Evolutionary conservation across 2,888 invertebrate species (phyloP).

Genomic region (Agonum fuliginosum): DNA sequence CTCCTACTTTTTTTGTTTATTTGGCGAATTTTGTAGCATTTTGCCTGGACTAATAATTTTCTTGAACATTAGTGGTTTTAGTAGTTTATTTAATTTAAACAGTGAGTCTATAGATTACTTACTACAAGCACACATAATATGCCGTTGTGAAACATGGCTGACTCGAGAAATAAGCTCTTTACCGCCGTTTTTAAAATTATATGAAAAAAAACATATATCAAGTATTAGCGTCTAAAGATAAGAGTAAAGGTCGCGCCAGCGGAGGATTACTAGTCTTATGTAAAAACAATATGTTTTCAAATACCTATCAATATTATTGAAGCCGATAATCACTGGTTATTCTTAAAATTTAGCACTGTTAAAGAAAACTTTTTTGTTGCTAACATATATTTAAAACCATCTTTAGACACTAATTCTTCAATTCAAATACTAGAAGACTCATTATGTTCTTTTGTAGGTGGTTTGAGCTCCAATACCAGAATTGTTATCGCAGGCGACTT

Average conservation of each 20-base stretch:
- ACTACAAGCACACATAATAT: background rate
- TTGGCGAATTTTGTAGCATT: too few relatives aligned
- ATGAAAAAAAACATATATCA: background rate
- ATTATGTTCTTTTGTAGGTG: background rate
- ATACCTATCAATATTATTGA: background rate
- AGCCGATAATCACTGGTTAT: background rate
- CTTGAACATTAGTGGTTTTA: too few relatives aligned
- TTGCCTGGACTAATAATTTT: too few relatives aligned
- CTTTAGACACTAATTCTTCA: background rate
- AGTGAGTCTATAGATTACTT: background rate
- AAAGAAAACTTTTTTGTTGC: background rate
- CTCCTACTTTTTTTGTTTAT: too few relatives aligned
- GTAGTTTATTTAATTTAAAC: background rate
- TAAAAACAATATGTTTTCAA: too few relatives aligned
- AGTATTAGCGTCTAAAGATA: background rate
- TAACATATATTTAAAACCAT: background rate
- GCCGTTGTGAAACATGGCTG: background rate
- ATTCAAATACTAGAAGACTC: background rate
- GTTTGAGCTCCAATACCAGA: background rate
- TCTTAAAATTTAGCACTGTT: background rate
- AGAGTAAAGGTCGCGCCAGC: background rate
- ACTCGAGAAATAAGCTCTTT: background rate
- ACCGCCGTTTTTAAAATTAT: background rate
- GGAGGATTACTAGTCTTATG: too few relatives aligned
- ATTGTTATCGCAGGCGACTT: background rate